phyloP scores from a whole-genome alignment of 2,888 invertebrate species.

The Sepiola atlantica region DNA sequence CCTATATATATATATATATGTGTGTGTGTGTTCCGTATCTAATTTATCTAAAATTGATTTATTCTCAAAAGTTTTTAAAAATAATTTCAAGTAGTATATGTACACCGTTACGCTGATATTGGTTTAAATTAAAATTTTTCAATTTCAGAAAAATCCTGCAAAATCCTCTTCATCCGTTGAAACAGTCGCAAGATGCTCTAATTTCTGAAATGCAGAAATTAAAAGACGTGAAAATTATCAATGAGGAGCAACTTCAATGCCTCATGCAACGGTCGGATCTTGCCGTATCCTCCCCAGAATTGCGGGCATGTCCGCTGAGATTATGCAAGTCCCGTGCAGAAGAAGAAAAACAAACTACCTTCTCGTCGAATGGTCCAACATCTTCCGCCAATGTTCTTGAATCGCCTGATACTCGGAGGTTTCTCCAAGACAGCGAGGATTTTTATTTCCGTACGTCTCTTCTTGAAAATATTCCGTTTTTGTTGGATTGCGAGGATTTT shows the following conservation, averaged over 20 bases:
- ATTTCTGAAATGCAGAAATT: neutral
- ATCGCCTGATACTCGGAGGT: neutral
- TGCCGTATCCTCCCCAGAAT: neutral
- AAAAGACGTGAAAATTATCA: neutral
- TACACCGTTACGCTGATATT: neutral
- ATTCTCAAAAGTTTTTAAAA: too few species aligned
- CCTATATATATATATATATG: too few species aligned
- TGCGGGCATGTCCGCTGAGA: neutral
- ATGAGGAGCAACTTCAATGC: neutral
- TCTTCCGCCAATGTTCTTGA: neutral
- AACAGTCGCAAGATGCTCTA: neutral
- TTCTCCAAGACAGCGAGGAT: neutral
- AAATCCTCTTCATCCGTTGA: slow-evolving; percentile 43
- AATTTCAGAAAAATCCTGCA: slow-evolving; percentile 46
- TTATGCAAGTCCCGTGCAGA: neutral
- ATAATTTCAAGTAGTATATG: too few species aligned
- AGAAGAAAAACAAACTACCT: neutral
- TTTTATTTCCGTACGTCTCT: slow-evolving; percentile 34
- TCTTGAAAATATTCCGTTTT: neutral
- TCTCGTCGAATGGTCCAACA: neutral
- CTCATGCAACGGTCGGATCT: neutral
- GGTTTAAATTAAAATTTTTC: neutral
- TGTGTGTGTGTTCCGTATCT: too few species aligned
- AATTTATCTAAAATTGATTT: too few species aligned
- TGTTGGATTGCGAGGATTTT: neutral